Conservation (phyloP, 2,113 vertebrate species). For the Chionomys nivalis region DNA sequence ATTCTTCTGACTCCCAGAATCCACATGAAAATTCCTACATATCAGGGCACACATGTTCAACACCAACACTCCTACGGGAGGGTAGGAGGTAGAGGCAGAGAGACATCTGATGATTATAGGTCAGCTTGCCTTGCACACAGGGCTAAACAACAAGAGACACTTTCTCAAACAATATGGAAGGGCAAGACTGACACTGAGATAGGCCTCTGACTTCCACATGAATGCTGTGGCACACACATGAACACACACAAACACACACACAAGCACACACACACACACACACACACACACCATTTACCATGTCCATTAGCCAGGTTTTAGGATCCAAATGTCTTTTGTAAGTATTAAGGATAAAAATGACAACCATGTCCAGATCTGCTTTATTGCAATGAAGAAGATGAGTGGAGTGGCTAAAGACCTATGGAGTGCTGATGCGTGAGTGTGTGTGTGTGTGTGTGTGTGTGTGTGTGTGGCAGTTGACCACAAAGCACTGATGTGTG, state of each 20-base stretch:
- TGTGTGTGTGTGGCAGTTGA: neutral
- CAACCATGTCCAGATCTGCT: neutral
- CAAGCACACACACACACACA: neutral
- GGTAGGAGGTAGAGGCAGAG: neutral
- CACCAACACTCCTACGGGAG: too few relatives aligned
- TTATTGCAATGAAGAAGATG: neutral
- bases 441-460: fast-evolving
- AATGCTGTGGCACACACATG: too few relatives aligned
- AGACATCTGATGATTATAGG: neutral
- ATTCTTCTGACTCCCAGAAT: neutral
- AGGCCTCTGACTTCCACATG: neutral
- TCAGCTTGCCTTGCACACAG: too few relatives aligned
- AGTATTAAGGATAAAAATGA: neutral
- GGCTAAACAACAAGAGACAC: neutral
- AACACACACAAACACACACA: too few relatives aligned
- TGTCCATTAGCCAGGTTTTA: neutral
- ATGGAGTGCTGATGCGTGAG: neutral
- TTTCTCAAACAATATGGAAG: neutral
- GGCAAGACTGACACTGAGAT: neutral
- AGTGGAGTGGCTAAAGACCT: neutral
- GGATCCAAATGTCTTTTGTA: neutral
- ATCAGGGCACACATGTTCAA: neutral
- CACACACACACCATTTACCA: neutral
- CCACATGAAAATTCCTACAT: neutral
- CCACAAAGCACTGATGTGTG: neutral